Evolutionary conservation across 92 coral and sea anemone species (phyloP), one percentile per base, ranked within the genome.

Genomic region (Blastomussa wellsi): DNA sequence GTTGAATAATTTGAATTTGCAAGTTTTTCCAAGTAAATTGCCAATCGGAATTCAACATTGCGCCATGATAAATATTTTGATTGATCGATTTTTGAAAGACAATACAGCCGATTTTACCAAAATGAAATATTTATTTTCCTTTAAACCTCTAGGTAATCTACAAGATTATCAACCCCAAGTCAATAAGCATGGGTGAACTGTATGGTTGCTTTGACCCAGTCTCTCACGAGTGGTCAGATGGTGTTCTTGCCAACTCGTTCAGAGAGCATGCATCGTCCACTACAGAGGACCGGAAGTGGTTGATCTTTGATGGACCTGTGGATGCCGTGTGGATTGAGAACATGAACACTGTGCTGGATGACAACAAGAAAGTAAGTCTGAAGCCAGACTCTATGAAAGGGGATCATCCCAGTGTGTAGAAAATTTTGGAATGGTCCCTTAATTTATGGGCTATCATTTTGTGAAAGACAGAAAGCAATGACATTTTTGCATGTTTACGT

Each of bases 291-390:
- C 90, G 98, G 20, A 95, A 95, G 80, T 95, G 98, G 98, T 73
- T 95, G 86, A 74, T 95, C 78, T 95, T 95, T 62, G 98, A 95
- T 78, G 98, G 98, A 12, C 98, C 98, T 12, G 98, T 95, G 7
- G 98, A 95, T 79, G 98, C 98, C 26, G 98, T 95, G 52, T 96
- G 98, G 98, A 96, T 96, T 71, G 98, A 96, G 53, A 96, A 96
- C 86, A 96, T 96, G 98, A 96, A 96, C 84, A 96, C 98, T 32
- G 98, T 96, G 78, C 88, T 96, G 39, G 98, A 96, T 81, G 98
- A 96, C 76, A 96, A 96, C 84, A 96, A 96, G 82, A 96, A 96
- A 89, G 98, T 95, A 26, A 70, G 76, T 57, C 68, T 44, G 49
- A 3, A 44, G 49, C n/a, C n/a, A n/a, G n/a, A n/a, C n/a, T n/a